Evolutionary conservation across 2,113 vertebrate genomes (phyloP).

Genomic region (Eurypyga helias): DNA sequence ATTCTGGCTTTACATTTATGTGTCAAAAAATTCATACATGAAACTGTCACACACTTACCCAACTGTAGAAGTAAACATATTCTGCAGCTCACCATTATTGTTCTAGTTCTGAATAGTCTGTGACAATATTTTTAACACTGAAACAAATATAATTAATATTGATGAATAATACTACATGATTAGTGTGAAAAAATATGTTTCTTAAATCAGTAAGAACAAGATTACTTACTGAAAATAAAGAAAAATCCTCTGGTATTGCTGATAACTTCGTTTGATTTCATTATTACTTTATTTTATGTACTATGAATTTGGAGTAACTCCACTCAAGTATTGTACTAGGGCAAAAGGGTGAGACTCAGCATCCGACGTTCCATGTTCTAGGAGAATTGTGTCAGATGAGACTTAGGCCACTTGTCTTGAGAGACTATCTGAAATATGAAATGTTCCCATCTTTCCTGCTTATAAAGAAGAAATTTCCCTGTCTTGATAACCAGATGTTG

Average conservation of each 20-base stretch:
- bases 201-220: background rate
- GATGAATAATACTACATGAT: background rate
- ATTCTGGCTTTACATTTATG: background rate
- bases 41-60: background rate
- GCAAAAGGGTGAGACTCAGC: background rate
- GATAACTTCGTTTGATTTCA: background rate
- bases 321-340: background rate
- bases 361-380: background rate
- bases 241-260: background rate
- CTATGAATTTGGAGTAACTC: background rate
- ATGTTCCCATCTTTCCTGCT: background rate
- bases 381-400: background rate
- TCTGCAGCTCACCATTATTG: background rate
- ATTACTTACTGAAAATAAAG: background rate
- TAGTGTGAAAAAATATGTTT: background rate
- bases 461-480: background rate
- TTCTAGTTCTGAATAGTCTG: background rate
- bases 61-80: background rate
- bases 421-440: background rate
- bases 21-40: background rate
- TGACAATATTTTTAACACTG: background rate
- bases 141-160: background rate
- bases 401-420: background rate
- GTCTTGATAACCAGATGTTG: background rate
- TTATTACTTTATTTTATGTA: background rate